Base-by-base conservation (phyloP, 2,797 vertebrate genomes). In the Ceryle rudis region DNA sequence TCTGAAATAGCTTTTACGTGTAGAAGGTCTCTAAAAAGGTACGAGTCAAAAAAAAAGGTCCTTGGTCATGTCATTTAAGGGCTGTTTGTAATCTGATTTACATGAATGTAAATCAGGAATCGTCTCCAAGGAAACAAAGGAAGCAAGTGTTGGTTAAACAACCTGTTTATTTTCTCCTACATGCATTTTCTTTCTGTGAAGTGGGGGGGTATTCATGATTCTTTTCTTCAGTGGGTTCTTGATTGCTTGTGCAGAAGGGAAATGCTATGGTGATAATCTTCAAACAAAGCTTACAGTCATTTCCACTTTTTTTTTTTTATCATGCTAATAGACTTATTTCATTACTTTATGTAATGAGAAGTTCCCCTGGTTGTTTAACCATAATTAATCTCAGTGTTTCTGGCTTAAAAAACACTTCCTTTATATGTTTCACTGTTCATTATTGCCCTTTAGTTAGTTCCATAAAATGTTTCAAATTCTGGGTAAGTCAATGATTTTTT, bases 361-460 rank as follows among this genome's bases (percentile, higher is more conserved):
- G 37, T 82, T 84, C 87, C 81, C 77, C 90, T 96, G 78, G 93
- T 95, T 87, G 89, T 97, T 97, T 96, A 97, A 61, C 95, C 91
- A 42, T 94, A 95, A 81, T 97, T 97, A 97, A 96, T 97, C 80
- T 55, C 62, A 91, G 66, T 28, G 15, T 86, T 97, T 96, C 86
- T 94, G 87, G 86, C 87, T 92, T 91, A 94, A 95, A 96, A 83
- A 81, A 3, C 51, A 93, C 74, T 96, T 95, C 86, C 97, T 95
- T 89, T 94, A 84, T 85, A 96, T 93, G 75, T 90, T 91, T 94
- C 93, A 87, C 95, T 97, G 93, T 96, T 97, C 80, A 69, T 97
- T 97, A 96, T 91, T 98, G 92, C 79, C 78, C 77, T 95, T 92
- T 93, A 90, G 87, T 93, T 89, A 69, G 69, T 94, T 97, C 71